Evolutionary conservation across 2,797 vertebrate genomes (phyloP), one percentile per base, ranked within the genome.

Genomic region (Florisuga fusca): DNA sequence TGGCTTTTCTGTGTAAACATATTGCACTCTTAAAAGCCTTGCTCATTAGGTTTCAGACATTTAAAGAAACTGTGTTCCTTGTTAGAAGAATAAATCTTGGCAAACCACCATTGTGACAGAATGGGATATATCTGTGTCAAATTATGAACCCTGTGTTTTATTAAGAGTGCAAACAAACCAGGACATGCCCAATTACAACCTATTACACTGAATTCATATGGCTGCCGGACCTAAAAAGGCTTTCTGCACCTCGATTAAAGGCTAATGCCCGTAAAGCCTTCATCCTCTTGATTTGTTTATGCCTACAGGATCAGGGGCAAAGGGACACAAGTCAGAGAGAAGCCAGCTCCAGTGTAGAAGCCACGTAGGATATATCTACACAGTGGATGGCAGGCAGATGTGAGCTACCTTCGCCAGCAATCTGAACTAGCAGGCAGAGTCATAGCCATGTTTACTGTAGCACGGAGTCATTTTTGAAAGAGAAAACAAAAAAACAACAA

Each of bases 51-150:
- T 95, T 95, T 91, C 84, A 92, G 80, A 92, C 81, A 94, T 89
- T 96, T 90, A 90, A 97, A 96, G 95, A 84, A 95, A 91, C 95
- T 83, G 48, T 90, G 89, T 63, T 95, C 73, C 78, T 95, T 95
- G 73, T 97, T 97, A 97, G 94, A 95, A 46, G 43, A 75, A 93
- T 77, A 93, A 92, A 69, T 87, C 92, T 96, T 98, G 96, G 87
- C 95, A 94, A 97, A 88, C 85, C 61, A 95, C 68, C 54, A 80
- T 69, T 95, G 36, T 95, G 89, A 92, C 69, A 91, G 79, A 96
- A 87, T 41, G 84, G 78, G 87, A 75, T 93, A 25, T 92, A 94
- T 91, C 95, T 96, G 95, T 75, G 87, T 94, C 93, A 94, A 95
- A 94, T 97, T 95, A 93, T 59, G 68, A 93, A 92, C 54, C 20